These are phyloP conservation scores for Scarus forsteni DNA, from an alignment of 2,797 vertebrate species.

Conservation along the genomic window DNA sequence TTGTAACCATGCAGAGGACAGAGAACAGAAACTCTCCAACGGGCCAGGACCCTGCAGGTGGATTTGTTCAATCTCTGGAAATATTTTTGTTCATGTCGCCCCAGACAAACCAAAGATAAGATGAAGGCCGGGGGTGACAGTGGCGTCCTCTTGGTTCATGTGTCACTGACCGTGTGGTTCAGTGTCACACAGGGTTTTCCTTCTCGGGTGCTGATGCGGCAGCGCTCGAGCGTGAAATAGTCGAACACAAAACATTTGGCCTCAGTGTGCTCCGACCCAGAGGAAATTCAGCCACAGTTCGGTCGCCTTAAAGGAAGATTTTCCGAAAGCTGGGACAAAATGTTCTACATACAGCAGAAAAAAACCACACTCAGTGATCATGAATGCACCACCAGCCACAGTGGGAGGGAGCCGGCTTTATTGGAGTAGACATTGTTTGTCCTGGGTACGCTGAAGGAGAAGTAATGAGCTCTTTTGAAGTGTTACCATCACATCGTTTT, in stretches of 20 bases:
- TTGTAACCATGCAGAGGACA: slow-evolving; percentile 2
- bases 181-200: slow-evolving; percentile 13
- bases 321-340: no score
- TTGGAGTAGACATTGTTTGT: neutral
- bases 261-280: slow-evolving; percentile 7
- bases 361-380: neutral
- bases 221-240: slow-evolving; percentile 34
- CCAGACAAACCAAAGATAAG: neutral
- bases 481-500: neutral
- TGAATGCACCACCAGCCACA: neutral
- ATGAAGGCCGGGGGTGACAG: slow-evolving; percentile 13
- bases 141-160: neutral
- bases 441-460: neutral
- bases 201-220: slow-evolving; percentile 40
- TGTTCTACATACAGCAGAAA: no score
- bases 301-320: neutral
- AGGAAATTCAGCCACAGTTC: slow-evolving; percentile 12
- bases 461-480: neutral
- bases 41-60: neutral
- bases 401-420: neutral
- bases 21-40: slow-evolving; percentile 2
- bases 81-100: neutral
- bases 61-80: slow-evolving; percentile 4
- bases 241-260: slow-evolving; percentile 33
- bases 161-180: slow-evolving; percentile 13